Evolutionary conservation across 2,888 invertebrate species (phyloP).

Genomic region (Leucoptera coffeella): DNA sequence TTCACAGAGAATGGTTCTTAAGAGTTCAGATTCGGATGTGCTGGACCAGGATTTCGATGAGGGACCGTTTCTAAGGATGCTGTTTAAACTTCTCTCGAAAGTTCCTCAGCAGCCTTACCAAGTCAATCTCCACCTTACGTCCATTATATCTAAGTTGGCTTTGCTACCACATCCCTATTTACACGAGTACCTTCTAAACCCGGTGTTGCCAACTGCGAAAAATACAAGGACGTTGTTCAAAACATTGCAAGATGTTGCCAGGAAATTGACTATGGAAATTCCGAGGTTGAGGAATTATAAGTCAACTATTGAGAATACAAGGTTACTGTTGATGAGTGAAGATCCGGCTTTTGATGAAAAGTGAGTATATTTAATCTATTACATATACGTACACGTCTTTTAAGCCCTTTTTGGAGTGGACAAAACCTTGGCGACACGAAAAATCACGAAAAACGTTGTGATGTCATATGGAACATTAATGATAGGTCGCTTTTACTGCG

Average conservation of each 20-base stretch:
- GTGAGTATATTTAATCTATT: no score
- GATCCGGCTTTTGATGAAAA: slow-evolving; percentile 47
- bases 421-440: no score
- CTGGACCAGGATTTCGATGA: slow-evolving; percentile 57
- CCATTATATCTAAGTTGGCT: slow-evolving; percentile 64
- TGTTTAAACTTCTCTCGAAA: slow-evolving; percentile 58
- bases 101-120: slow-evolving; percentile 64
- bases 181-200: slow-evolving; percentile 67
- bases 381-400: no score
- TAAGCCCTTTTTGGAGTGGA: no score
- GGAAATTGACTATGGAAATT: slow-evolving; percentile 50
- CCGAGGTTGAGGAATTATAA: slow-evolving; percentile 56
- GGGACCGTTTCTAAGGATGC: slow-evolving; percentile 64
- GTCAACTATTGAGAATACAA: slow-evolving; percentile 53
- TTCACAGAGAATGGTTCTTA: slow-evolving; percentile 16
- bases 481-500: no score
- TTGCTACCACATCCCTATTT: slow-evolving; percentile 68
- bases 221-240: slow-evolving; percentile 57
- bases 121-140: slow-evolving; percentile 66
- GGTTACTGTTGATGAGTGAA: slow-evolving; percentile 58
- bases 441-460: no score
- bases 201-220: slow-evolving; percentile 55
- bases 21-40: slow-evolving; percentile 12
- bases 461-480: no score
- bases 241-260: slow-evolving; percentile 49